These are phyloP conservation scores for Aphrophora alni DNA, from an alignment of 2,888 invertebrate genomes.

Conservation along the genomic window DNA sequence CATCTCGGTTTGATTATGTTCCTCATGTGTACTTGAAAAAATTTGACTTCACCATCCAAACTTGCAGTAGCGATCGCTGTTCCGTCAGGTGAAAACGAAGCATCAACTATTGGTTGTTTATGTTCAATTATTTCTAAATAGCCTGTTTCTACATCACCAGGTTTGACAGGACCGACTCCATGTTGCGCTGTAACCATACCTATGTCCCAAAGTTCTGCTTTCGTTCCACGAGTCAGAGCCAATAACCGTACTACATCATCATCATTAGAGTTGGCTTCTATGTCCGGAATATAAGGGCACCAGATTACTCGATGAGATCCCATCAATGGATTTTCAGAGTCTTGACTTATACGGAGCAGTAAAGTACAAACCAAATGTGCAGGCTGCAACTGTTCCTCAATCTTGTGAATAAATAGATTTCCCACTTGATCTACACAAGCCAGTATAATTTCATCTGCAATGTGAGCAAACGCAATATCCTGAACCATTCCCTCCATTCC, in stretches of 20 bases:
- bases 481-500: conserved; percentile 88
- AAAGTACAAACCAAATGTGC: conserved; percentile 62
- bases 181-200: conserved; percentile 58
- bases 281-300: conserved; percentile 88
- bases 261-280: conserved; percentile 56
- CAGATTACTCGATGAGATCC: conserved; percentile 78
- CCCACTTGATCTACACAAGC: conserved; percentile 89
- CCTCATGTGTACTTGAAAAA: conserved; percentile 86
- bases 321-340: conserved; percentile 18
- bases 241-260: conserved; percentile 76
- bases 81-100: conserved; percentile 92
- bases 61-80: conserved; percentile 92
- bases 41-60: conserved; percentile 87
- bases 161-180: conserved; percentile 57
- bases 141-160: conserved; percentile 58
- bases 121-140: conserved; percentile 67
- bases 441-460: conserved; percentile 75
- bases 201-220: conserved; percentile 64
- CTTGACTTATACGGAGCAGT: conserved; percentile 46
- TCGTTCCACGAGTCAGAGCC: conserved; percentile 78
- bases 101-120: conserved; percentile 75
- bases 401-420: conserved; percentile 80
- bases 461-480: conserved; percentile 90
- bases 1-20: conserved; percentile 70
- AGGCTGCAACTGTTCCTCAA: conserved; percentile 67